Evolutionary conservation across 2,888 invertebrate species (phyloP), one percentile per base, ranked within the genome.

Genomic region (Theretra japonica): DNA sequence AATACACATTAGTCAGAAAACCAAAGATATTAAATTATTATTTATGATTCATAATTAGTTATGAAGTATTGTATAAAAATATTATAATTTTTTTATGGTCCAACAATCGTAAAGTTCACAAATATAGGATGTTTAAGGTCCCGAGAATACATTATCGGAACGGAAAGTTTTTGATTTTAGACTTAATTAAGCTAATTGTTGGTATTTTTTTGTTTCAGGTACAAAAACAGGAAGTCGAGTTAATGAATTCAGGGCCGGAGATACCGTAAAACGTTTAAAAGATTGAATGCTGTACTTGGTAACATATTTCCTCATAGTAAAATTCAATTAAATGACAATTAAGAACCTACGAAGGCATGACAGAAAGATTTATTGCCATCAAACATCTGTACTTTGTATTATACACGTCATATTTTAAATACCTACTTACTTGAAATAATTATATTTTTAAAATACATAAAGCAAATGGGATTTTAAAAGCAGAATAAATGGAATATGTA

Each of bases 131-230:
- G 58, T 58, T 58, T 5, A 58, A 23, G 4, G 8, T 41, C 25
- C 23, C 15, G 17, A 58, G 23, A 28, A 21, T 41, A 23, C 48
- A 48, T 41, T 65, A 48, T 4, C 21, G 21, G 5, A 15, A 21
- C 23, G 15, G 4, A 48, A 65, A 23, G 48, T 41, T 41, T 21
- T 23, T 41, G 41, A 53, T 28, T 50, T 53, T 33, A 62, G 53
- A 28, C 48, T 59, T 70, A 48, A 48, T 59, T 70, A 58, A 70
- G 23, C 48, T 60, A 70, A 60, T 50, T 33, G 4, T 53, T 1
- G 21, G 53, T 28, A n/a, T 28, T 75, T 71, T 28, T 69, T 75
- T 73, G 74, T 75, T 74, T 68, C 75, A 75, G 72, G 72, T 74
- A 74, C 59, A 72, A 73, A 65, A 58, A 71, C 73, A 68, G 56